Conservation (phyloP, 2,888 invertebrate genomes). For the Tridacna gigas region DNA sequence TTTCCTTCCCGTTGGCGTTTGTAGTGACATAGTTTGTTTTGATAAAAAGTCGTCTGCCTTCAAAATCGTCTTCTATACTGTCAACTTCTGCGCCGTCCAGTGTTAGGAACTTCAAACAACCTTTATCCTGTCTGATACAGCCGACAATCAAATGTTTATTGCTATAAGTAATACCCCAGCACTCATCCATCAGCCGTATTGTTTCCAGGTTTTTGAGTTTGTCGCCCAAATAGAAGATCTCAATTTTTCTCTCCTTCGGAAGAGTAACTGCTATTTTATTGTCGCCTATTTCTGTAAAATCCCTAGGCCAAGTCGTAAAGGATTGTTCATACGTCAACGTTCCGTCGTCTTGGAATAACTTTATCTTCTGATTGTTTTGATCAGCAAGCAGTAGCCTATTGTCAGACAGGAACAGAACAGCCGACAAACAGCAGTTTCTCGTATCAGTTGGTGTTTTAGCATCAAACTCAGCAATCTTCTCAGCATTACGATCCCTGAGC, state of each 20-base stretch:
- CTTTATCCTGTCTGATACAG: constrained; percentile 60
- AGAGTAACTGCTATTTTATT: constrained; percentile 62
- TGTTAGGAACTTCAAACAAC: constrained; percentile 60
- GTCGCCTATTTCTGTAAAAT: constrained; percentile 59
- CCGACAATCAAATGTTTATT: constrained; percentile 58
- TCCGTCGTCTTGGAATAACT: constrained; percentile 58
- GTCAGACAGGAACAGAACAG: constrained; percentile 60
- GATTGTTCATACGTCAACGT: constrained; percentile 57
- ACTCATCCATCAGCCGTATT: constrained; percentile 62
- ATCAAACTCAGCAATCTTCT: constrained; percentile 59
- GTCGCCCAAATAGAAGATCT: constrained; percentile 63
- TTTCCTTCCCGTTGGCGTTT: constrained; percentile 49
- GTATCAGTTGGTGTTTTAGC: constrained; percentile 60
- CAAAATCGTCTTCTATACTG: constrained; percentile 58
- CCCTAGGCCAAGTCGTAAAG: constrained; percentile 64
- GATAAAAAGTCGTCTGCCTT: constrained; percentile 61
- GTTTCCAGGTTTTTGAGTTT: constrained; percentile 62
- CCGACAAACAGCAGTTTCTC: constrained; percentile 61
- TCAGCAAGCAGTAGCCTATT: constrained; percentile 55
- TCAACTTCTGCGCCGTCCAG: constrained; percentile 61
- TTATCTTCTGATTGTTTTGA: constrained; percentile 67
- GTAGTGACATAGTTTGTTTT: constrained; percentile 65
- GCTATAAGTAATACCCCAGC: constrained; percentile 62
- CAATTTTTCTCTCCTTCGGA: constrained; percentile 63
- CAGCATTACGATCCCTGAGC: constrained; percentile 57